Conservation (phyloP, 2,797 vertebrate species). For the Xerus rutilus region DNA sequence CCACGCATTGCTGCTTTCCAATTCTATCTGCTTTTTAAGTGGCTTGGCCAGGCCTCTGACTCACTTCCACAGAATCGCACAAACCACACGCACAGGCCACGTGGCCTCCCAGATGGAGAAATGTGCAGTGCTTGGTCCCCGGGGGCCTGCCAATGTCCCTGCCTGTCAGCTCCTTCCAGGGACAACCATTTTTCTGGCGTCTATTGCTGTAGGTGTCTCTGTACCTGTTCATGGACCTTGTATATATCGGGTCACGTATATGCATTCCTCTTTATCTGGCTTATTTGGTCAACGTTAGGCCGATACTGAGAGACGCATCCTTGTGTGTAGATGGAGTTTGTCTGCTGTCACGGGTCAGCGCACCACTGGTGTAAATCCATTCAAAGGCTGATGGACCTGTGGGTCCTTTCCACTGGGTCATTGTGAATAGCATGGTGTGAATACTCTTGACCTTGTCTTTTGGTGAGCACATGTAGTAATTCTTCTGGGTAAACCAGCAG, state of each 20-base stretch:
- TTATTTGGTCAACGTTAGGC: background rate
- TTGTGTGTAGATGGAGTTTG: background rate
- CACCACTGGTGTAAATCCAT: fast-evolving
- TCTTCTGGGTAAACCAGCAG: background rate
- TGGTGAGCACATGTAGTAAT: background rate
- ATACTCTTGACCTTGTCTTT: background rate
- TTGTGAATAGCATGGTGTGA: fast-evolving
- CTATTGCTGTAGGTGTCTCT: no score
- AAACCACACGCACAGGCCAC: no score
- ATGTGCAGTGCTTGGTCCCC: fast-evolving
- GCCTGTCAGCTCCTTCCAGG: background rate
- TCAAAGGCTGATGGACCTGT: background rate
- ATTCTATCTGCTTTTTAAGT: no score
- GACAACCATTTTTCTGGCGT: no score
- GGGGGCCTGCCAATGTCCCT: no score
- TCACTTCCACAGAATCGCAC: no score
- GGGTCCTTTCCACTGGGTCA: background rate
- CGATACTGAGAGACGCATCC: background rate
- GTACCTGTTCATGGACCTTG: background rate
- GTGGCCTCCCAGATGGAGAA: background rate
- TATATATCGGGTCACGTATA: fast-evolving
- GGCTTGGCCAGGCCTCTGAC: fast-evolving
- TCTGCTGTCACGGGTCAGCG: background rate
- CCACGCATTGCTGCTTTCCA: background rate
- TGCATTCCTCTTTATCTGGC: no score